These are phyloP conservation scores for Drosophila nr. perissopoda DNA, from an alignment of 2,888 invertebrate genomes.

Conservation along the genomic window DNA sequence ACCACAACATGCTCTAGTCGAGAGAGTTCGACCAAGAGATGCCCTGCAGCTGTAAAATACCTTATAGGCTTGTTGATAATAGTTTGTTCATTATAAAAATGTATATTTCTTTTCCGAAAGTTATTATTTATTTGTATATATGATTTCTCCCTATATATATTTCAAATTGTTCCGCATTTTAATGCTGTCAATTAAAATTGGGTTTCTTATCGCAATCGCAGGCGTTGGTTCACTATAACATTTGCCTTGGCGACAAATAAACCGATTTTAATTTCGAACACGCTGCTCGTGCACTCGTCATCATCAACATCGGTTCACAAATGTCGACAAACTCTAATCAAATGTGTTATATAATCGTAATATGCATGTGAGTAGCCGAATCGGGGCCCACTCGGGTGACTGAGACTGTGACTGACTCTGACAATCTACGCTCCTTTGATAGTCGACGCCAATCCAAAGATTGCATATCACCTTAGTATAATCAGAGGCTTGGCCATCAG, in stretches of 20 bases:
- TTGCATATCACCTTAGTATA: background rate
- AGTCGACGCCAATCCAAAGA: constrained; percentile 4
- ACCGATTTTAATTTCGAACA: constrained; percentile 3
- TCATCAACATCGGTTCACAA: background rate
- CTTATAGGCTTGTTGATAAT: background rate
- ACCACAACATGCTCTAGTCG: background rate
- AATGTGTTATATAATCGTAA: constrained; percentile 30
- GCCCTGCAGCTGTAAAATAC: background rate
- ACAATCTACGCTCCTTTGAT: constrained; percentile 13
- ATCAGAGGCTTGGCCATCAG: constrained; percentile 47
- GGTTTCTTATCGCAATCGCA: constrained; percentile 36
- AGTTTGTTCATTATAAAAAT: background rate
- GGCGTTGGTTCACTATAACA: background rate
- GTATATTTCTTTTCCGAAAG: background rate
- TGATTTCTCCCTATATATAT: background rate
- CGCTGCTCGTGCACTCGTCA: constrained; percentile 22
- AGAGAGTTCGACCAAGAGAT: too few species aligned
- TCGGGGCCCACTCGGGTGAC: constrained; percentile 18
- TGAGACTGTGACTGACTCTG: background rate
- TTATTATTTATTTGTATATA: background rate
- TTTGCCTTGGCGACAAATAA: constrained; percentile 1
- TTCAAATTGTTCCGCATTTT: background rate
- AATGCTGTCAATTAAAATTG: constrained; percentile 8
- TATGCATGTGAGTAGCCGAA: background rate
- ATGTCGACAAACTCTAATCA: constrained; percentile 23